Percentiles rank a stretch among this genome's conserved stretches.
These are phyloP conservation scores for Perithous albicinctus DNA, from an alignment of 2,888 invertebrate genomes.

Conservation along the genomic window DNA sequence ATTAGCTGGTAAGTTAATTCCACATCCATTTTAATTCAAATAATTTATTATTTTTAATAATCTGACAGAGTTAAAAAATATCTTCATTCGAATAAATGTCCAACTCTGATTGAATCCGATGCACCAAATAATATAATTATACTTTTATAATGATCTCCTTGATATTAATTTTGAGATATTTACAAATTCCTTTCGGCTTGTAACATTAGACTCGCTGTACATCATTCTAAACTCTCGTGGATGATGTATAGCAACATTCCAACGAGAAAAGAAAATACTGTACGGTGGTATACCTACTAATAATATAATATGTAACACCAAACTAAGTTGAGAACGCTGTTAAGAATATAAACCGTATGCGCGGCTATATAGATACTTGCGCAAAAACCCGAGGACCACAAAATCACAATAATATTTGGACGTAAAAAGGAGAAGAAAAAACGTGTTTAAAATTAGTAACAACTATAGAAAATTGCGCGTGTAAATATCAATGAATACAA, in stretches of 20 bases:
- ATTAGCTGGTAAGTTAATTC: background rate
- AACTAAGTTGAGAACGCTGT: background rate
- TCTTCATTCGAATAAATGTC: background rate
- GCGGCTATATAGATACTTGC: slow-evolving; percentile 23
- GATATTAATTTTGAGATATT: background rate
- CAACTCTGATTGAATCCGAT: background rate
- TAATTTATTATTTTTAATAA: background rate
- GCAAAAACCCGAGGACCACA: slow-evolving; percentile 78
- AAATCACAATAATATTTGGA: slow-evolving; percentile 75
- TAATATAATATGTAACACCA: slow-evolving; percentile 11
- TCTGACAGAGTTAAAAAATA: background rate
- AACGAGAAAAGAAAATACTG: no score
- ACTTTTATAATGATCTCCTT: background rate
- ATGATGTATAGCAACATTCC: background rate
- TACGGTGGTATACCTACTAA: background rate
- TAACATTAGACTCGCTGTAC: background rate
- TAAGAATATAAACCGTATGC: slow-evolving; percentile 17
- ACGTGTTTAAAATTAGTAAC: slow-evolving; percentile 35
- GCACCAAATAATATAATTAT: background rate
- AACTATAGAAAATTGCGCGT: slow-evolving; percentile 46
- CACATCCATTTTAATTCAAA: no score
- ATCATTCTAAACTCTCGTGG: background rate
- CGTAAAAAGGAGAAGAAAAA: slow-evolving; percentile 51
- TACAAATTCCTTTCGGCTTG: background rate
- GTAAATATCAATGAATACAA: slow-evolving; percentile 20